phyloP scores from a whole-genome alignment of 2,113 vertebrate species.

The Echinops telfairi region DNA sequence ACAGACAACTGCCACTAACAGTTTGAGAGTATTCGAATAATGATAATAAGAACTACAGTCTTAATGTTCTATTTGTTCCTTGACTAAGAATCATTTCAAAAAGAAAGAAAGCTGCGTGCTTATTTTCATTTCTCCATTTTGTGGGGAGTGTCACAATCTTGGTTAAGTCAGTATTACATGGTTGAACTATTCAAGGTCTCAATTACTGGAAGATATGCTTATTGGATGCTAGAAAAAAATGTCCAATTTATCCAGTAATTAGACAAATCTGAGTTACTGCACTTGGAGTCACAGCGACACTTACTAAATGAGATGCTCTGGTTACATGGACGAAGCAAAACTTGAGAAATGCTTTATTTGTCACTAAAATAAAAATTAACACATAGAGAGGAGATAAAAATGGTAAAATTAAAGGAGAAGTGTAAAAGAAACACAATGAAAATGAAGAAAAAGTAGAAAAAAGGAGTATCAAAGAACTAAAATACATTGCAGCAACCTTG shows the following conservation, averaged over 20 bases:
- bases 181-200: background rate
- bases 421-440: too few species aligned
- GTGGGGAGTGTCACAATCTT: background rate
- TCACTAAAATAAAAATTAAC: slow-evolving; percentile 7
- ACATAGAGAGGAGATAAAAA: too few species aligned
- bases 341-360: slow-evolving; percentile 42
- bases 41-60: background rate
- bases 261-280: slow-evolving; percentile 8
- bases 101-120: background rate
- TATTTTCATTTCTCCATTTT: slow-evolving; percentile 49
- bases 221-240: background rate
- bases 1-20: background rate
- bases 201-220: slow-evolving; percentile 3
- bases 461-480: too few species aligned
- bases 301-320: slow-evolving; percentile 36
- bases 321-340: slow-evolving; percentile 7
- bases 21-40: slow-evolving; percentile 17
- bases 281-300: slow-evolving; percentile 4
- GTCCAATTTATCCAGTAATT: background rate
- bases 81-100: slow-evolving; percentile 21
- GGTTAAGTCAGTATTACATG: background rate
- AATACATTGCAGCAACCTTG: too few species aligned
- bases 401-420: too few species aligned
- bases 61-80: background rate
- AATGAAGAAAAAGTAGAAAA: too few species aligned